Percentiles rank a stretch among this genome's conserved stretches.
phyloP scores from a whole-genome alignment of 64 coral and sea anemone species.

The Actinia tenebrosa region DNA sequence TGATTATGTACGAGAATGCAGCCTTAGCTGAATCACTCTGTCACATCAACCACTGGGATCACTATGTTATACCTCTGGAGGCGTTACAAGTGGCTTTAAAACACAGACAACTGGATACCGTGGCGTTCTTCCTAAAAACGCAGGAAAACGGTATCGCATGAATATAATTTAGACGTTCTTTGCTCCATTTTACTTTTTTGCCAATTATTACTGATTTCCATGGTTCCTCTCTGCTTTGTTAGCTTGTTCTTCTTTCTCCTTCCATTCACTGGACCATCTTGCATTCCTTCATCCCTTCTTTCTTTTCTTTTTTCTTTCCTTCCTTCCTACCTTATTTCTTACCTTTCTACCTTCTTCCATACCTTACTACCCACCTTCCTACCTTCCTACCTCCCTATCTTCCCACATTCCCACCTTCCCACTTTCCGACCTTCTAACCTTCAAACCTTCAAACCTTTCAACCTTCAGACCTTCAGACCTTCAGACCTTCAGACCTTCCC shows the following conservation, averaged over 20 bases:
- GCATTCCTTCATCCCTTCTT: no score
- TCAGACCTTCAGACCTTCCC: no score
- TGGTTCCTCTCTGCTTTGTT: neutral
- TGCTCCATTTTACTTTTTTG: neutral
- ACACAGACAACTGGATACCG: conserved; percentile 78
- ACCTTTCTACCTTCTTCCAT: no score
- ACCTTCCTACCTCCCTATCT: no score
- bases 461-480: no score
- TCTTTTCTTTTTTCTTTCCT: no score
- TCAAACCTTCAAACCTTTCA: no score
- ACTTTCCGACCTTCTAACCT: no score
- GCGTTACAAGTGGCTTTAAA: conserved; percentile 80
- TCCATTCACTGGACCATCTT: no score
- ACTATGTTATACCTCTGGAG: conserved; percentile 79
- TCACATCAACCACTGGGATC: conserved; percentile 76
- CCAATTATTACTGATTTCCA: neutral
- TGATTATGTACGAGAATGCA: conserved; percentile 94
- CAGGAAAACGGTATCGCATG: conserved; percentile 67
- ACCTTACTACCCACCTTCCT: no score
- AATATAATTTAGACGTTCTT: neutral
- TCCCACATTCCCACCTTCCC: no score
- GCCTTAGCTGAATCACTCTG: conserved; percentile 71
- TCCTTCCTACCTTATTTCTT: no score
- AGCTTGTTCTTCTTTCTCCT: neutral
- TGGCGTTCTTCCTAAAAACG: conserved; percentile 88